Conservation (phyloP, 2,113 vertebrate genomes). For the Pitta sordida region DNA sequence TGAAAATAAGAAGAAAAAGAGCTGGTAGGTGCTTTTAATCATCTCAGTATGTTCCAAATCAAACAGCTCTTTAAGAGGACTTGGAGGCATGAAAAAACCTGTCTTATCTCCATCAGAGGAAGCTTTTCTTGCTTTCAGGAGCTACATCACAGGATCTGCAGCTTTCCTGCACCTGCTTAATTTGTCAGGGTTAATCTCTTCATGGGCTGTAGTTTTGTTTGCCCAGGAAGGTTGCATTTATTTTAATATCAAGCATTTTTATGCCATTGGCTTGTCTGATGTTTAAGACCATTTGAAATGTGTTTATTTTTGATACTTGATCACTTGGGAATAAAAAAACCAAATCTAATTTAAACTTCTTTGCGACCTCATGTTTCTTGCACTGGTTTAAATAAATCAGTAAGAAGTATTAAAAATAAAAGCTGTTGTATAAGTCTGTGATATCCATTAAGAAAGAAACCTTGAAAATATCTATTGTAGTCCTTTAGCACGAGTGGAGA, state of each 20-base stretch:
- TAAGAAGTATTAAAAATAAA: neutral
- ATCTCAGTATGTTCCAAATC: neutral
- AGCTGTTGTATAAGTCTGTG: neutral
- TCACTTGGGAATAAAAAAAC: neutral
- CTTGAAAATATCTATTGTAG: neutral
- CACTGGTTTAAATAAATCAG: neutral
- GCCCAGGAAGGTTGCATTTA: neutral
- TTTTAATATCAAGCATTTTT: neutral
- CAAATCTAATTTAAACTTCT: neutral
- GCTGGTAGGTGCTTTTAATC: neutral
- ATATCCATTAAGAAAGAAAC: neutral
- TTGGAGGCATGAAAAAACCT: neutral
- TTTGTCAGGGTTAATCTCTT: neutral
- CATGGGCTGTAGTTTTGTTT: neutral
- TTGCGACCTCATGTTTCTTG: neutral
- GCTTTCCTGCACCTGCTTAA: neutral
- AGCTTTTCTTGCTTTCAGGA: neutral
- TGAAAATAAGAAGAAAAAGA: neutral
- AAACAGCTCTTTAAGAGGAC: neutral
- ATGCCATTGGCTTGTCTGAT: neutral
- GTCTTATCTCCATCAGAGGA: neutral
- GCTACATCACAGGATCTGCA: neutral
- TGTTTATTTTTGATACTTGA: neutral
- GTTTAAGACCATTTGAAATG: neutral
- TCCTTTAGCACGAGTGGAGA: neutral